A percentile compares a stretch with the other conserved stretches of the same genome.
Evolutionary conservation across 2,797 vertebrate genomes (phyloP).

Genomic region (Psittacula echo): DNA sequence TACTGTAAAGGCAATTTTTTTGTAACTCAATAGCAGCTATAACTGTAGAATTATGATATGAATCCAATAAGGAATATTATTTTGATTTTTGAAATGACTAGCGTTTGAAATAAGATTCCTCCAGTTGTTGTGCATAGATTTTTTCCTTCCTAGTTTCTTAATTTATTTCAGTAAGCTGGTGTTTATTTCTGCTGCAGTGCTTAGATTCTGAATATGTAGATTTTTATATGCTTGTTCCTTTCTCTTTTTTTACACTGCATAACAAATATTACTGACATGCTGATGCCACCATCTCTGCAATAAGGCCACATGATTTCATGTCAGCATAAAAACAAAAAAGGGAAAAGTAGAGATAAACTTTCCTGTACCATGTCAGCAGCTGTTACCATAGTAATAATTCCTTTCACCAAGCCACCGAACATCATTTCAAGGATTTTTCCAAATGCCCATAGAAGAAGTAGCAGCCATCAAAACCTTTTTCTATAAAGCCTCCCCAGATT

Average conservation of each 20-base stretch:
- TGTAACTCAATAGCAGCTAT: not conserved
- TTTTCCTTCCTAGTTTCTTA: not conserved
- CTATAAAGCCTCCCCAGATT: constrained; percentile 17
- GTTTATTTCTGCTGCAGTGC: not conserved
- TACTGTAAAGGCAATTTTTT: not conserved
- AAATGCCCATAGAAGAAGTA: not conserved
- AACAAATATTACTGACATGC: not conserved
- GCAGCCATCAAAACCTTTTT: constrained; percentile 7
- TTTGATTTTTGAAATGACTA: not conserved
- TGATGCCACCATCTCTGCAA: not conserved
- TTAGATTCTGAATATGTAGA: not conserved
- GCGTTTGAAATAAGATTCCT: not conserved
- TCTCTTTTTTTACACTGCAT: not conserved
- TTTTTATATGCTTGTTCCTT: not conserved
- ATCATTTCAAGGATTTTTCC: constrained; percentile 60
- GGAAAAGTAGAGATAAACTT: constrained; percentile 10
- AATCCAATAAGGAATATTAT: not conserved
- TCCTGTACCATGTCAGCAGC: constrained; percentile 24
- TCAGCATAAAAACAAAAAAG: not conserved
- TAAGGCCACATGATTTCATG: not conserved
- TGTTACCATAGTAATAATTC: constrained; percentile 64
- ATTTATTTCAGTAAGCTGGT: not conserved
- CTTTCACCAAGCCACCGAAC: not conserved
- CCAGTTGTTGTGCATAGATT: not conserved
- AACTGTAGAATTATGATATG: not conserved